These are phyloP conservation scores for Chironomus striatipennis DNA, from an alignment of 1,140 invertebrate genomes.

Conservation along the genomic window DNA sequence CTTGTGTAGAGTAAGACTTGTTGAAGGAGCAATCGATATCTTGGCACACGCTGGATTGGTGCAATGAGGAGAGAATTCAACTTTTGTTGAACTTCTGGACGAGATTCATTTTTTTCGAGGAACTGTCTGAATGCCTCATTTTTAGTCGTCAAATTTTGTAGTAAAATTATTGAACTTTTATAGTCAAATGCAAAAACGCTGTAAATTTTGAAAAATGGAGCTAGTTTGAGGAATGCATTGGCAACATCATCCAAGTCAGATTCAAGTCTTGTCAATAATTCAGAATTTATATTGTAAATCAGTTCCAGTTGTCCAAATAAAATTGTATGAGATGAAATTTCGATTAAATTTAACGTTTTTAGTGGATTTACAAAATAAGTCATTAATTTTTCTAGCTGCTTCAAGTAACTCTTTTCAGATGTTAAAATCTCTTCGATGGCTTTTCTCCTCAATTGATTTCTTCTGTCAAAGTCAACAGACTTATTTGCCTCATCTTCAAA, in stretches of 20 bases:
- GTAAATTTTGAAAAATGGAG: conserved; percentile 69
- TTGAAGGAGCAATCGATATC: conserved; percentile 62
- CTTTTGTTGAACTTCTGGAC: conserved; percentile 60
- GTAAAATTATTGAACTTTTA: conserved; percentile 47
- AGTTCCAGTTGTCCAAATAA: conserved; percentile 64
- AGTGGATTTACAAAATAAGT: conserved; percentile 61
- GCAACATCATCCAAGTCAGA: conserved; percentile 51
- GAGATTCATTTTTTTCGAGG: conserved; percentile 53
- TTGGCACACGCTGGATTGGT: conserved; percentile 66
- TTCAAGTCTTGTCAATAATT: conserved; percentile 54
- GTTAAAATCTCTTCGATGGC: conserved; percentile 57
- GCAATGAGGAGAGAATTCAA: conserved; percentile 61
- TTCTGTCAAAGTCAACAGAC: neutral
- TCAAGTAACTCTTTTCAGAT: conserved; percentile 62
- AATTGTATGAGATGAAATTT: conserved; percentile 45
- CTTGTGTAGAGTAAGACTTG: conserved; percentile 57
- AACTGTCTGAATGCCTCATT: conserved; percentile 51
- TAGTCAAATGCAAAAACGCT: conserved; percentile 70
- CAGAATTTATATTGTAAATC: conserved; percentile 61
- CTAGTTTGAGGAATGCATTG: conserved; percentile 57
- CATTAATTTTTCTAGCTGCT: conserved; percentile 57
- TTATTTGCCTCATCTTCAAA: neutral
- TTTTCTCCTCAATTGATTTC: conserved; percentile 30
- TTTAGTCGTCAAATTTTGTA: conserved; percentile 49
- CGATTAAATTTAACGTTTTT: conserved; percentile 48